Percentiles rank a stretch among this genome's conserved stretches.
Evolutionary conservation across 2,797 vertebrate genomes (phyloP).

Genomic region (Hypotaenidia philippensis): DNA sequence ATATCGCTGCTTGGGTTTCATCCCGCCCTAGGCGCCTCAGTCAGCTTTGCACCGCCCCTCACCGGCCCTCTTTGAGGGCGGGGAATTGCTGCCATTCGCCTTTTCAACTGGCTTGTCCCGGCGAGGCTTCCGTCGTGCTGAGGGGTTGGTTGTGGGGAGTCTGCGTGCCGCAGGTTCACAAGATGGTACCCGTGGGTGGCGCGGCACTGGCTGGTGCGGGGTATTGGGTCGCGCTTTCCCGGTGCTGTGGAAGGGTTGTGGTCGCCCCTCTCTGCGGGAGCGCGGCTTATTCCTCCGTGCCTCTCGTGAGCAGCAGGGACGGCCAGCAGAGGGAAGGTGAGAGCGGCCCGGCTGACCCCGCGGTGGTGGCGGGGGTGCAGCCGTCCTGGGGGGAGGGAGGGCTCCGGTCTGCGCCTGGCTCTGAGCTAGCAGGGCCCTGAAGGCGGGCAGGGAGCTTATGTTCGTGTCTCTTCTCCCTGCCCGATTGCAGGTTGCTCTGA

Average conservation of each 20-base stretch:
- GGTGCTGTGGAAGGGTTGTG: rapidly evolving
- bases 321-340: conserved; percentile 7
- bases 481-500: not conserved
- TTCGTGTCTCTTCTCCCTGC: rapidly evolving
- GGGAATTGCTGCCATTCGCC: not conserved
- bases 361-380: not conserved
- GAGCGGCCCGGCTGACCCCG: not conserved
- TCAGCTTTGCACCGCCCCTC: rapidly evolving
- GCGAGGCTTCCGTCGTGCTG: not conserved
- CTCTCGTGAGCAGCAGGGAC: not conserved
- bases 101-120: not conserved
- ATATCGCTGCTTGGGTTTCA: rapidly evolving
- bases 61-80: not conserved
- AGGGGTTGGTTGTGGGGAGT: rapidly evolving
- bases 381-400: rapidly evolving
- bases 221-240: not conserved
- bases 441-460: not conserved
- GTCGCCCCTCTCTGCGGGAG: too few species aligned
- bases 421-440: too few species aligned
- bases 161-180: rapidly evolving
- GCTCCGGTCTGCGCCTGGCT: not conserved
- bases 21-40: rapidly evolving
- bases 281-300: not conserved
- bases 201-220: rapidly evolving
- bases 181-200: not conserved